These are phyloP conservation scores for Cabera pusaria DNA, from an alignment of 2,888 invertebrate genomes.

Conservation along the genomic window DNA sequence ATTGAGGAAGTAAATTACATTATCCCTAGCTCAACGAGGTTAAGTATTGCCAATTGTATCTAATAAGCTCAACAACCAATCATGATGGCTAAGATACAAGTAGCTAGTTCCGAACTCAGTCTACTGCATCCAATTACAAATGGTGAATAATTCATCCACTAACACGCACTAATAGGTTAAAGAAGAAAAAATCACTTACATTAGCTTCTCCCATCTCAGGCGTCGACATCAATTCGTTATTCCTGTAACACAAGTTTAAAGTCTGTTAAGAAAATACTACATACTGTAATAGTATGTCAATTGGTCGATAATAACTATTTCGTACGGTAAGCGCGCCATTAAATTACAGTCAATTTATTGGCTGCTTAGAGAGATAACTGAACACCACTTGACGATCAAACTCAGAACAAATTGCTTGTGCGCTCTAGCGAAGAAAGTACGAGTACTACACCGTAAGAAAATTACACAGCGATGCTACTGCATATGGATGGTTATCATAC, in stretches of 20 bases:
- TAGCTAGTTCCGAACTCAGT: slow-evolving; percentile 8
- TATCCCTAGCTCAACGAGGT: too few species aligned
- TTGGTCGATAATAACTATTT: slow-evolving; percentile 21
- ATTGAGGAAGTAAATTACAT: too few species aligned
- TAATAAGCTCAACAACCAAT: slow-evolving; percentile 7
- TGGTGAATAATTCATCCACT: slow-evolving; percentile 5
- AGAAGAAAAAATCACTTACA: slow-evolving; percentile 46
- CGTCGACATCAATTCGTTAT: slow-evolving; percentile 48
- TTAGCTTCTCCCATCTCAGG: slow-evolving; percentile 47
- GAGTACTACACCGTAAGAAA: slow-evolving; percentile 54
- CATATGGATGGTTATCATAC: slow-evolving; percentile 23
- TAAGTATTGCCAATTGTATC: slow-evolving; percentile 21
- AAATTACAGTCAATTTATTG: slow-evolving; percentile 55
- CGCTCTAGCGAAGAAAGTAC: slow-evolving; percentile 62
- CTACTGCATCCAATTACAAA: slow-evolving; percentile 4
- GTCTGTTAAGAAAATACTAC: slow-evolving; percentile 9
- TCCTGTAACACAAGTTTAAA: slow-evolving; percentile 51
- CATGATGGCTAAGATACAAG: slow-evolving; percentile 7
- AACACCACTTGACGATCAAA: slow-evolving; percentile 50
- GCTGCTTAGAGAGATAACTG: slow-evolving; percentile 63
- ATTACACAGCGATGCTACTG: too few species aligned
- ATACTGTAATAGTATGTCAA: slow-evolving; percentile 6
- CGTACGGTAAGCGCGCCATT: too few species aligned
- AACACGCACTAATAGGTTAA: slow-evolving; percentile 8
- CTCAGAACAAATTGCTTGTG: slow-evolving; percentile 63